Conservation (phyloP, 2,797 vertebrate genomes). For the Chloroceryle amazona region DNA sequence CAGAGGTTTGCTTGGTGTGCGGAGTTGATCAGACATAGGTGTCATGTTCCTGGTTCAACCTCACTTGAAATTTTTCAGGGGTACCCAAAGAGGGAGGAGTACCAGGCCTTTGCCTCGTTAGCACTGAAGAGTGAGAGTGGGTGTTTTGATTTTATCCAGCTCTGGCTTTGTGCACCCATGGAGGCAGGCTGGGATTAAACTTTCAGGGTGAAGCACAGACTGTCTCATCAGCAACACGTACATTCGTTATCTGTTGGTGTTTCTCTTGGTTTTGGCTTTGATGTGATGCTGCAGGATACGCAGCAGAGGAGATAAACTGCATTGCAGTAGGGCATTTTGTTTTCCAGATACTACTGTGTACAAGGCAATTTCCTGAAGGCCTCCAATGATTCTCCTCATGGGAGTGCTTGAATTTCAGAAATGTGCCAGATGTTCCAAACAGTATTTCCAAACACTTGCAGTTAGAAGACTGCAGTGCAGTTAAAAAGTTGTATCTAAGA, state of each 20-base stretch:
- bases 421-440: not conserved
- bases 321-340: not conserved
- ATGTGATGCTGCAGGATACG: not conserved
- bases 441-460: not conserved
- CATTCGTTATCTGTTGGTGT: not conserved
- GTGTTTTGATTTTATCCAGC: not conserved
- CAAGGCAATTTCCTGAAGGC: not conserved
- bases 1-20: not conserved
- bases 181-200: not conserved
- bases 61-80: not conserved
- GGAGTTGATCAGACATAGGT: not conserved
- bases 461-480: not conserved
- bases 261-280: not conserved
- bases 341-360: not conserved
- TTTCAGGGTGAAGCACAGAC: not conserved
- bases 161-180: rapidly evolving
- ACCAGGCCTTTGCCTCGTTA: not conserved
- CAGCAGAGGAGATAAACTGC: not conserved
- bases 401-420: not conserved
- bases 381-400: not conserved
- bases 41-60: rapidly evolving
- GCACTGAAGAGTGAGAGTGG: not conserved
- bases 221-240: not conserved
- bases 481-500: not conserved
- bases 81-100: not conserved